Evolutionary conservation across 2,888 invertebrate genomes (phyloP), one percentile per base, ranked within the genome.

Genomic region (Carterocephalus palaemon): DNA sequence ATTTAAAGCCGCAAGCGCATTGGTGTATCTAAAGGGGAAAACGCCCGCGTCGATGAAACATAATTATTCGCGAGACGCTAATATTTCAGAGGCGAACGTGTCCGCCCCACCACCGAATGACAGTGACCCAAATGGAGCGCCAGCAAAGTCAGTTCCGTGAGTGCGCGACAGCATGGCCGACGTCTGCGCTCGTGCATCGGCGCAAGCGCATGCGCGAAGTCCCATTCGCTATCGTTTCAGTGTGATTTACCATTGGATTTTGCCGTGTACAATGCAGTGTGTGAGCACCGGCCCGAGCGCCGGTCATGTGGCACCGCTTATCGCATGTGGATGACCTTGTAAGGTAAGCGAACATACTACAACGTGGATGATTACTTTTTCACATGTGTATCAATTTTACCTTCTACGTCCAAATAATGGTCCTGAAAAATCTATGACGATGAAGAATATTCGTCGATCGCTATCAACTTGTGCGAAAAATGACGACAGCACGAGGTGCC

Each of bases 111-210:
- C 80, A 80, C 77, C 61, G 71, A 67, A 75, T 84, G 85, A 84
- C 84, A 86, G 85, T 84, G 85, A 84, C 84, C 84, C 79, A 84
- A 83, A 84, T 84, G 82, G 81, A 70, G 74, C 81, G 82, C 79
- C 75, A 70, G 76, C 84, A 83, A 82, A 82, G 67, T 84, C 79
- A 80, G 84, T 84, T 80, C 84, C 82, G 85, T 75, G 80, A 82
- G 79, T 70, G 75, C 73, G 70, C 75, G 75, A 69, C 64, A 58
- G 62, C 56, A 54, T 51, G 60, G 51, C 54, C 53, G 67, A 71
- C 74, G 76, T 66, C 49, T 52, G 62, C 56, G 59, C 59, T 48
- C 54, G 60, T 55, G 57, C 46, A 36, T n/a, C 60, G 51, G 54
- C 48, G 54, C 56, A 54, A 46, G 49, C 49, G 46, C 46, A 19